Evolutionary conservation across 2,113 vertebrate species (phyloP).

Genomic region (Dasypus novemcinctus): DNA sequence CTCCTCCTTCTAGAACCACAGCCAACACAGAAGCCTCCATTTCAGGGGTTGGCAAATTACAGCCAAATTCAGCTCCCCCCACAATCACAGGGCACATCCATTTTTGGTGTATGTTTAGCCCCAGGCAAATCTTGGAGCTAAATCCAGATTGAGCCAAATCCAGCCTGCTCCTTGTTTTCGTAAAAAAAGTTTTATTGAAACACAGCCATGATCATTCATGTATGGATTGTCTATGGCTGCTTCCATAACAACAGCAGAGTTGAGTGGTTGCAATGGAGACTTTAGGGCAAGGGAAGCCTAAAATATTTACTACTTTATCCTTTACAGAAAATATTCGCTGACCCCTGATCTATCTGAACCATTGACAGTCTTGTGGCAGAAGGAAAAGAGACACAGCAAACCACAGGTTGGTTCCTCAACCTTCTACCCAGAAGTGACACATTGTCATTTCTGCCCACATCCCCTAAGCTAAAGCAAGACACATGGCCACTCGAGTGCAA

Average conservation of each 20-base stretch:
- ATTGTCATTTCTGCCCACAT: neutral
- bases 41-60: neutral
- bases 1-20: neutral
- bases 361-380: neutral
- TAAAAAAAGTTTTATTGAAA: conserved; percentile 24
- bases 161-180: neutral
- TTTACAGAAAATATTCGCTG: neutral
- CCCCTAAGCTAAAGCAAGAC: neutral
- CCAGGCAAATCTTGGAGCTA: neutral
- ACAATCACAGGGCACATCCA: neutral
- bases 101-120: neutral
- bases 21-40: neutral
- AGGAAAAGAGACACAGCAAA: neutral
- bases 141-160: neutral
- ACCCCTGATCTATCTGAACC: neutral
- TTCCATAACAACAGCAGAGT: neutral
- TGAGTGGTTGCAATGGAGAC: neutral
- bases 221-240: neutral
- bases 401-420: neutral
- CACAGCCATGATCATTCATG: neutral
- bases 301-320: neutral
- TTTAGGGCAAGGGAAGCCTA: neutral
- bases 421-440: neutral
- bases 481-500: neutral
- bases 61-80: too few relatives aligned